Evolutionary conservation across 2,113 vertebrate genomes (phyloP).

Genomic region (Mugil cephalus): DNA sequence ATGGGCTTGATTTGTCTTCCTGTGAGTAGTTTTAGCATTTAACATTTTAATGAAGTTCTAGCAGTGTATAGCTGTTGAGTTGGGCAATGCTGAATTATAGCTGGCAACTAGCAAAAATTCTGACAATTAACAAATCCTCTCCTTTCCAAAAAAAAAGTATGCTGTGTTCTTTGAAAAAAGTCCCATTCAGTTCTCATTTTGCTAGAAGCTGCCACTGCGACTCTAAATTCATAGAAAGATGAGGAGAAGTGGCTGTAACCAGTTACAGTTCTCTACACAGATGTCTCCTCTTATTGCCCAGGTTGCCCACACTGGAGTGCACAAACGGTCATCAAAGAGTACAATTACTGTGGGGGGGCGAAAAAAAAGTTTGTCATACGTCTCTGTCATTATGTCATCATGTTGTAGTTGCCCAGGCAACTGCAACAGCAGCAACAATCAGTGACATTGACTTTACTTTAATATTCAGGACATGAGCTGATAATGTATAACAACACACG

Average conservation of each 20-base stretch:
- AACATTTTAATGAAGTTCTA: constrained; percentile 9
- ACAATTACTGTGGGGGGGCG: constrained; percentile 32
- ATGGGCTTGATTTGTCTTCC: not conserved
- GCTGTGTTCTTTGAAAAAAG: constrained; percentile 18
- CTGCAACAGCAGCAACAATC: constrained; percentile 52
- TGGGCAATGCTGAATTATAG: not conserved
- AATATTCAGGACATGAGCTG: constrained; percentile 43
- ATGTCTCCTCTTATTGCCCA: constrained; percentile 35
- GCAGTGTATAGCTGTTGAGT: not conserved
- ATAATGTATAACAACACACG: constrained; percentile 42
- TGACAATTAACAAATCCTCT: constrained; percentile 11
- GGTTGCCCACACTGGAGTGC: constrained; percentile 59
- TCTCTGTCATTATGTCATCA: constrained; percentile 68
- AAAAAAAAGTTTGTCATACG: constrained; percentile 33
- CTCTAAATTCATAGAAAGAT: constrained; percentile 15
- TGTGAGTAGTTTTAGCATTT: constrained; percentile 7
- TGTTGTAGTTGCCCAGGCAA: constrained; percentile 71
- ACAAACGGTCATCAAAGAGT: constrained; percentile 64
- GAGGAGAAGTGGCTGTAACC: constrained; percentile 22
- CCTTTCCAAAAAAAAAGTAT: constrained; percentile 9
- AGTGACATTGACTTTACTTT: constrained; percentile 57
- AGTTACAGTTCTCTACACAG: constrained; percentile 19
- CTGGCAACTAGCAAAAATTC: constrained; percentile 14
- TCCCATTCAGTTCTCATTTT: constrained; percentile 25
- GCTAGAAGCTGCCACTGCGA: constrained; percentile 23